Percentiles rank a stretch among this genome's conserved stretches.
Evolutionary conservation across 1,140 invertebrate genomes (phyloP).

Genomic region (Dendrolimus kikuchii): DNA sequence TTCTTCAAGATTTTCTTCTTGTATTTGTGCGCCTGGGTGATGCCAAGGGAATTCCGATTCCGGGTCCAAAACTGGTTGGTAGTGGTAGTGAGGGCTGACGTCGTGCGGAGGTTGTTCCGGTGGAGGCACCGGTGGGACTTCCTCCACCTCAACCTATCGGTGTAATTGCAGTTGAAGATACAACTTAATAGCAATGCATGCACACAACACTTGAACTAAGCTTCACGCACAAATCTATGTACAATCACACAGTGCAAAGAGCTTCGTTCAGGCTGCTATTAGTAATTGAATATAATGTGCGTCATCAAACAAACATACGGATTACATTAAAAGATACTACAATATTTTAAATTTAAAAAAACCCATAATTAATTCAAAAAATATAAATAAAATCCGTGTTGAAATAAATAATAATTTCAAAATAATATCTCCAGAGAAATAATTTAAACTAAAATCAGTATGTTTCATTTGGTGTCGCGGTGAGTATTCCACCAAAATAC

Average conservation of each 20-base stretch:
- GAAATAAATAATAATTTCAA: slow-evolving; percentile 4
- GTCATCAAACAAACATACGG: slow-evolving; percentile 53
- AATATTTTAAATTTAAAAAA: neutral
- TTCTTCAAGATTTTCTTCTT: slow-evolving; percentile 22
- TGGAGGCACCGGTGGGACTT: slow-evolving; percentile 28
- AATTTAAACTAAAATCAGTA: slow-evolving; percentile 22
- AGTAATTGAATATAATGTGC: slow-evolving; percentile 28
- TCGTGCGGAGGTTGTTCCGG: slow-evolving; percentile 33
- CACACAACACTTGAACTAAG: slow-evolving; percentile 56
- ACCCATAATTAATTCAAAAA: neutral
- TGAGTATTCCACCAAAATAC: slow-evolving; percentile 67
- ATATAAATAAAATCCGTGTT: neutral
- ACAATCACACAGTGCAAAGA: slow-evolving; percentile 34
- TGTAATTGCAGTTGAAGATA: slow-evolving; percentile 42
- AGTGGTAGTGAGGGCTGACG: slow-evolving; percentile 25
- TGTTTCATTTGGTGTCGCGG: slow-evolving; percentile 39
- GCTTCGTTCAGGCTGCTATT: slow-evolving; percentile 54
- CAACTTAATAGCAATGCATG: slow-evolving; percentile 54
- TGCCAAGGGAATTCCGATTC: slow-evolving; percentile 68
- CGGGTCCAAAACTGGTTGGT: slow-evolving; percentile 46
- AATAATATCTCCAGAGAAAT: neutral
- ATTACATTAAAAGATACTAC: neutral
- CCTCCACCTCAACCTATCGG: slow-evolving; percentile 53
- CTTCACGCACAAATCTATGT: slow-evolving; percentile 33
- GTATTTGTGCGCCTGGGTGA: slow-evolving; percentile 38